A percentile compares a stretch with the other conserved stretches of the same genome.
Conservation (phyloP, 2,888 invertebrate genomes). For the Machimus rusticus region DNA sequence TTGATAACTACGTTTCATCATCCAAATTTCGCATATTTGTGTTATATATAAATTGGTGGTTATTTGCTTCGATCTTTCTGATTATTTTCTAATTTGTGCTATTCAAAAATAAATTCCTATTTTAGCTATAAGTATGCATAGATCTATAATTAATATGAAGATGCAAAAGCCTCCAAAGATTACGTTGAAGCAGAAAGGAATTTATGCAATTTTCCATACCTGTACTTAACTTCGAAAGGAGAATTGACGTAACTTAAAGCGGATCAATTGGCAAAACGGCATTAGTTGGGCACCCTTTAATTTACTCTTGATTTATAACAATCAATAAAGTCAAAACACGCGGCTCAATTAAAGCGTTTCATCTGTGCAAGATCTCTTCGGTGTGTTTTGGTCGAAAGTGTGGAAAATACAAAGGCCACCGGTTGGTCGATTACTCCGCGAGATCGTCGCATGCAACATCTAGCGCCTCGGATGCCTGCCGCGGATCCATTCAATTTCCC, state of each 20-base stretch:
- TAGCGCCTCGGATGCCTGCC: neutral
- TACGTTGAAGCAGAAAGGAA: neutral
- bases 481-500: neutral
- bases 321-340: slow-evolving; percentile 9
- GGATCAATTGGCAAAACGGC: neutral
- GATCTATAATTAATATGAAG: neutral
- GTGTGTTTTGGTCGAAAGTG: neutral
- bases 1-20: too few species aligned
- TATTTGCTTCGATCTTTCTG: too few species aligned
- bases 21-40: too few species aligned
- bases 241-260: neutral
- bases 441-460: neutral
- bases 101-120: neutral
- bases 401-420: neutral
- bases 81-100: neutral
- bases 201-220: neutral
- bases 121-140: neutral
- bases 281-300: neutral
- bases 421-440: neutral
- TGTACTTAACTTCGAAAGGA: neutral
- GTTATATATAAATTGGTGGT: too few species aligned
- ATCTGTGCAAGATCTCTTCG: neutral
- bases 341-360: neutral
- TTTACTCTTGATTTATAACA: slow-evolving; percentile 22
- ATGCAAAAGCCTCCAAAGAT: neutral